Conservation (phyloP, 2,113 vertebrate species). For the Empidonax alnorum region DNA sequence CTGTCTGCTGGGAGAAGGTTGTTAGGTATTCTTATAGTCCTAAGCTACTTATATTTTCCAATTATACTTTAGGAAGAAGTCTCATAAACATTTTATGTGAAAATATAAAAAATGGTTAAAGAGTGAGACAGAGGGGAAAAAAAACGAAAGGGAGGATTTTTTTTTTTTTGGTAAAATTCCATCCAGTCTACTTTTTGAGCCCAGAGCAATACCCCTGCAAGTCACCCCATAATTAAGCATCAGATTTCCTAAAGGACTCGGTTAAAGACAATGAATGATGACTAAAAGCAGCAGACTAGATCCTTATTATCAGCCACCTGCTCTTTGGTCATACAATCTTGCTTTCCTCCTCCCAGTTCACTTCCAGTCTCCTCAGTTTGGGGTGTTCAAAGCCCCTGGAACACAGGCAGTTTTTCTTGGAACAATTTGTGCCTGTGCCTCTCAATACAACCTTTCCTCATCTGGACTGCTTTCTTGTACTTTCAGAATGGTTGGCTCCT, state of each 20-base stretch:
- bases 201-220: background rate
- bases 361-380: background rate
- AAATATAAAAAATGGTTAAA: background rate
- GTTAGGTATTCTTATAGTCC: background rate
- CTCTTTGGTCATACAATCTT: background rate
- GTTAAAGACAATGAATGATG: background rate
- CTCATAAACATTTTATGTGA: background rate
- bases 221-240: background rate
- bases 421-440: accelerated
- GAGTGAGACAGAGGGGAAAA: background rate
- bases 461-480: background rate
- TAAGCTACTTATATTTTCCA: slow-evolving; percentile 36
- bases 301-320: background rate
- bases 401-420: background rate
- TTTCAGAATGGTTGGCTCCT: background rate
- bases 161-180: background rate
- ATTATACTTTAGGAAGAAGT: background rate
- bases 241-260: background rate
- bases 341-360: background rate
- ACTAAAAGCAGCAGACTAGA: background rate
- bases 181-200: background rate
- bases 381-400: background rate
- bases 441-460: background rate
- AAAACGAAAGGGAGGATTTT: background rate
- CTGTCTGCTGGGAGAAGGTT: background rate